phyloP scores from a whole-genome alignment of 1,140 invertebrate species.

The Aphelinus certus region DNA sequence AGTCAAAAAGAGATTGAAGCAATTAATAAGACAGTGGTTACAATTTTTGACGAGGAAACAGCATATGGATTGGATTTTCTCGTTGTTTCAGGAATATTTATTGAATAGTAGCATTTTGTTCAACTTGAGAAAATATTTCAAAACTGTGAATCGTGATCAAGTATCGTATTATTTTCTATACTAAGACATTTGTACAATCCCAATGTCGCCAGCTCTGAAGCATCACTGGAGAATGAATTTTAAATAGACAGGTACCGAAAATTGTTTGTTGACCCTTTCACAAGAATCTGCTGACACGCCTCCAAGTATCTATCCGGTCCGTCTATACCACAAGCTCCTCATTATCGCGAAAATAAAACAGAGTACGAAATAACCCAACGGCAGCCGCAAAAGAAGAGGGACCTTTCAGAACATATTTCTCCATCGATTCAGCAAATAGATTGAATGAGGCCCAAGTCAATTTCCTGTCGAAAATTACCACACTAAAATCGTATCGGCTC shows the following conservation, averaged over 20 bases:
- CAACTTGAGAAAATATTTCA: no score
- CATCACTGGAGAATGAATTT: no score
- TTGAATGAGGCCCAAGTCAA: background rate
- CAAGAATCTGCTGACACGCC: constrained; percentile 7
- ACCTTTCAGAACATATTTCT: background rate
- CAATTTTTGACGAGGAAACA: no score
- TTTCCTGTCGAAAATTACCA: constrained; percentile 17
- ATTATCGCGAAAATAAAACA: constrained; percentile 5
- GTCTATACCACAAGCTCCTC: background rate
- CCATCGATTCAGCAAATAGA: background rate
- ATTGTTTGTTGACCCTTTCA: constrained; percentile 21
- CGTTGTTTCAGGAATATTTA: no score
- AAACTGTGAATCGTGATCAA: no score
- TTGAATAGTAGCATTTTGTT: no score
- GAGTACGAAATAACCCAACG: background rate
- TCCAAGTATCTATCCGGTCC: background rate
- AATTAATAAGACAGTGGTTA: no score
- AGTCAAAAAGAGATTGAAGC: no score
- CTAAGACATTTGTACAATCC: no score
- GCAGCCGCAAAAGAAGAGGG: background rate
- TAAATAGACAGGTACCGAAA: background rate
- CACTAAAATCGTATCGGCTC: background rate
- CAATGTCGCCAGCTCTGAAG: no score
- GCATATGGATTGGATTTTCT: no score
- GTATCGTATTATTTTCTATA: no score